Base-by-base conservation (phyloP, 2,888 invertebrate genomes). In the Stenurella melanura region DNA sequence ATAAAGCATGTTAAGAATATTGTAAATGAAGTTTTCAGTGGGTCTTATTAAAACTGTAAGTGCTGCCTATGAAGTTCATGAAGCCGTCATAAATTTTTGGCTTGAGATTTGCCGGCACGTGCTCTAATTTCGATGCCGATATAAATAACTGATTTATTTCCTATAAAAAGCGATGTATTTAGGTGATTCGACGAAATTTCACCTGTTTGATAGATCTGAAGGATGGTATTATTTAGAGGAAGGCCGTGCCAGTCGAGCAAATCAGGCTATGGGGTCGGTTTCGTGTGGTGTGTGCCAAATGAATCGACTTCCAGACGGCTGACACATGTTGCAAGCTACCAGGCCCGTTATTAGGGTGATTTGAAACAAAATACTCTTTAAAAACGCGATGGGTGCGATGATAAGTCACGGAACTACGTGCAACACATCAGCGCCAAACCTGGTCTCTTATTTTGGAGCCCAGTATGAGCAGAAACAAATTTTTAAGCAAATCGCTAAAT, bases 251-350 rank as follows among this genome's bases (percentile, higher is more conserved):
- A 77, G 76, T 75, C 67, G 21, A 50, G 56, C 17, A 19, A 34
- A 30, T 12, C 21, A 30, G 60, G 26, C 50, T 50, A 50, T 26
- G 60, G 60, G 60, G 60, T 21, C 26, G 34, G 61, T 34, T 61
- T 17, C 30, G 26, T 10, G 61, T 26, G 34, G 73, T 63, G 64
- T 73, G 73, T 30, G 64, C 73, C 64, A 64, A 57, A 56, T 66
- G 73, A 64, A 73, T 73, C 66, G 73, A 73, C 64, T 73, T 73
- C 50, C 66, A 38, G 38, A 57, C 56, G 64, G 30, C 66, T 72
- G 73, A 58, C 78, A 77, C 83, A 83, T 80, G 82, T 84, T 86
- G 84, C 80, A 79, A 83, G 74, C 82, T 61, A 17, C 61, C 61
- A 61, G 61, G 61, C n/a, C 61, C 61, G 61, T 61, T 26, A n/a